phyloP scores from a whole-genome alignment of 2,113 vertebrate species.

The Patagioenas fasciata region DNA sequence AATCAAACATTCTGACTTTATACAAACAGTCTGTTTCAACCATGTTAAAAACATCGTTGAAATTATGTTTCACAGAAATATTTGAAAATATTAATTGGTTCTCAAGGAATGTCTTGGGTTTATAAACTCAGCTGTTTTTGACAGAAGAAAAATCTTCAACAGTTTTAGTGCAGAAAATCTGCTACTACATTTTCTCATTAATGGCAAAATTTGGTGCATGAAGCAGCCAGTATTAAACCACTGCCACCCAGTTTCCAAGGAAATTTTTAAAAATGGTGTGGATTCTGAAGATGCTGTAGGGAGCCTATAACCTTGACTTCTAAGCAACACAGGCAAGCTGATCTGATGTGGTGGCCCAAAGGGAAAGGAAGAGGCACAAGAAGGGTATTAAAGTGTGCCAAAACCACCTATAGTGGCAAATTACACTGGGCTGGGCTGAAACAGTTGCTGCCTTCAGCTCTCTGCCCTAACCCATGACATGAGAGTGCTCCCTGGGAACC shows the following conservation, averaged over 20 bases:
- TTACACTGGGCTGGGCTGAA: not conserved
- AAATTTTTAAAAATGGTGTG: not conserved
- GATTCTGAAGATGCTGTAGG: not conserved
- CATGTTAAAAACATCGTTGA: not conserved
- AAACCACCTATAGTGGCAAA: not conserved
- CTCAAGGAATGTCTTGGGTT: not conserved
- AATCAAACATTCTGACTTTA: conserved; percentile 40
- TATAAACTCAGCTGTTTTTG: conserved; percentile 10
- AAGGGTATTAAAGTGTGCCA: not conserved
- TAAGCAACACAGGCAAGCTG: not conserved
- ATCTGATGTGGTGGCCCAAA: not conserved
- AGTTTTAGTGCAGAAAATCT: conserved; percentile 19
- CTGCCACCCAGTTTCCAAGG: not conserved
- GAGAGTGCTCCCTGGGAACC: not conserved
- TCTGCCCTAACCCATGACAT: not conserved
- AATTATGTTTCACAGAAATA: conserved; percentile 34
- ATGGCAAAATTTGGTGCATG: not conserved
- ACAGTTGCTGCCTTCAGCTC: not conserved
- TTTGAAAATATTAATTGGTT: conserved; percentile 54
- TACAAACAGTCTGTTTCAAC: conserved; percentile 52
- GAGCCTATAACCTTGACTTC: not conserved
- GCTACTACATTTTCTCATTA: not conserved
- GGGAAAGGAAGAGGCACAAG: not conserved
- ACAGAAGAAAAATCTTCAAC: not conserved
- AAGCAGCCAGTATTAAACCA: not conserved